A percentile compares a stretch with the other conserved stretches of the same genome.
These are phyloP conservation scores for Diorhabda elongata DNA, from an alignment of 1,140 invertebrate genomes.

Conservation along the genomic window DNA sequence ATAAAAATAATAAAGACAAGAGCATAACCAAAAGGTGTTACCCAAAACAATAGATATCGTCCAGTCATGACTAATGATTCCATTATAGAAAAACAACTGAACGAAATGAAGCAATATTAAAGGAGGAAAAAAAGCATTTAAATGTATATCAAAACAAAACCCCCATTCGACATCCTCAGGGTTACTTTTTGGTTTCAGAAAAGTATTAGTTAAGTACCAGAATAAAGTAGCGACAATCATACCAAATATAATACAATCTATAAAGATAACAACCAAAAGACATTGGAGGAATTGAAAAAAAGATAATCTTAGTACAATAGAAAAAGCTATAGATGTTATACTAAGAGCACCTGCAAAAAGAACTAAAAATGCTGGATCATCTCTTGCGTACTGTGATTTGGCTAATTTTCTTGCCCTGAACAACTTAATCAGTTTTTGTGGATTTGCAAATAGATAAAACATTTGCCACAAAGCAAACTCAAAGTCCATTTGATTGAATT, in stretches of 20 bases:
- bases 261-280: slow-evolving; percentile 86
- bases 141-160: slow-evolving; percentile 97
- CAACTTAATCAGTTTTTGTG: slow-evolving; percentile 97
- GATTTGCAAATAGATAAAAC: slow-evolving; percentile 90
- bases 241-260: slow-evolving; percentile 90
- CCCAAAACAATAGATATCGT: slow-evolving; percentile 80
- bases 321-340: slow-evolving; percentile 87
- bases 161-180: slow-evolving; percentile 94
- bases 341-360: slow-evolving; percentile 82
- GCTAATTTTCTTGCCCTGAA: slow-evolving; percentile 98
- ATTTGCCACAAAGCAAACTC: slow-evolving; percentile 99
- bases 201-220: slow-evolving; percentile 86
- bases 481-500: slow-evolving; percentile 99
- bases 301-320: slow-evolving; percentile 71
- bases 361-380: slow-evolving; percentile 98
- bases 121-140: slow-evolving; percentile 97
- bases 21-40: slow-evolving; percentile 92
- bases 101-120: slow-evolving; percentile 91
- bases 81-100: slow-evolving; percentile 84
- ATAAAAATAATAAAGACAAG: slow-evolving; percentile 90
- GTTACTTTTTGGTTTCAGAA: slow-evolving; percentile 66
- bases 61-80: slow-evolving; percentile 68
- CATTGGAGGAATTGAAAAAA: slow-evolving; percentile 80
- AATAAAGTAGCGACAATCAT: slow-evolving; percentile 76
- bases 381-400: slow-evolving; percentile 97